Percentiles rank a stretch among this genome's conserved stretches.
Evolutionary conservation across 2,888 invertebrate species (phyloP).

Genomic region (Folsomia manolachei): DNA sequence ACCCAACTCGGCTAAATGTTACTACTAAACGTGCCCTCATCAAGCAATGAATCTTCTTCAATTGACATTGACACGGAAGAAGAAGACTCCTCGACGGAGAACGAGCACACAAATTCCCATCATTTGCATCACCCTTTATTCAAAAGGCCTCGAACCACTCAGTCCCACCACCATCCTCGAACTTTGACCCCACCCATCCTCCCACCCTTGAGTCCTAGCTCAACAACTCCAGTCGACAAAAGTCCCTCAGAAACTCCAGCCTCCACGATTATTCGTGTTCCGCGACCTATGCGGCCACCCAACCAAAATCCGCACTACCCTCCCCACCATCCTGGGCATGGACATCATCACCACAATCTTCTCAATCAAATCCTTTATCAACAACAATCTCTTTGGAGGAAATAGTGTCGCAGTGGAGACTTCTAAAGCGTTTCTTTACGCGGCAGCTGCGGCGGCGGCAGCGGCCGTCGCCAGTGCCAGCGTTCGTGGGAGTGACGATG

Average conservation of each 20-base stretch:
- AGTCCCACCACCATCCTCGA: no score
- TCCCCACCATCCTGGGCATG: background rate
- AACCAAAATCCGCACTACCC: background rate
- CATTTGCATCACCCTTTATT: background rate
- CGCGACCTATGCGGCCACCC: background rate
- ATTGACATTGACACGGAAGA: background rate
- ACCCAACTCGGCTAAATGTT: no score
- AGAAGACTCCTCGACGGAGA: background rate
- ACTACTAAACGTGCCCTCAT: background rate
- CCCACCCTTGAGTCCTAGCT: background rate
- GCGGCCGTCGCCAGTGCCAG: background rate
- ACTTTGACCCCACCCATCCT: no score
- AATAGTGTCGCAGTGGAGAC: background rate
- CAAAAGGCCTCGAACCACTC: background rate
- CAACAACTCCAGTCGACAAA: background rate
- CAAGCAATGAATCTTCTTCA: background rate
- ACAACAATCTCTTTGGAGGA: background rate
- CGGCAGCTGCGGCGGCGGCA: background rate
- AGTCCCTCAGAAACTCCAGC: background rate
- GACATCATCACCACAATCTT: background rate
- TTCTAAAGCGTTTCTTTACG: background rate
- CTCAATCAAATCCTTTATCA: background rate
- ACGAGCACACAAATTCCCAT: background rate
- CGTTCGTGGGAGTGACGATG: background rate
- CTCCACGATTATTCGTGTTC: background rate